Percentiles rank a stretch among this genome's conserved stretches.
Conservation (phyloP, 2,797 vertebrate species). For the Syndactyla subalaris region DNA sequence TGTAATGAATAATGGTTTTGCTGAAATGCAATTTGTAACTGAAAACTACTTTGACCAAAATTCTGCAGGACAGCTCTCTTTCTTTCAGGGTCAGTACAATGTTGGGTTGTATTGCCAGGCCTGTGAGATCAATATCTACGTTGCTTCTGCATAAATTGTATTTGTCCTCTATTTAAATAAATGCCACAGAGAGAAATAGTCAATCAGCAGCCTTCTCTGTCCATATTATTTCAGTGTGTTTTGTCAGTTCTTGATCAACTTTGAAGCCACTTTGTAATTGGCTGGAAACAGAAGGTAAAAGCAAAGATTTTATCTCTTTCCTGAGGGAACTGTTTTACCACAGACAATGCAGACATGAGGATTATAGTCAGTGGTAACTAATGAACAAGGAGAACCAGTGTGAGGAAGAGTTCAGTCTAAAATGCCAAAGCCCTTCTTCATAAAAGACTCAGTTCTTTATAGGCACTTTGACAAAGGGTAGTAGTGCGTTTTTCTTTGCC, state of each 20-base stretch:
- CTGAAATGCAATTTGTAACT: neutral
- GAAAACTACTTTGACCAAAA: neutral
- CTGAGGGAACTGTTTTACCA: neutral
- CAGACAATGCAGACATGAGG: neutral
- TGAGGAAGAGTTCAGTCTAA: neutral
- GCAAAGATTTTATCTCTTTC: slow-evolving; percentile 2
- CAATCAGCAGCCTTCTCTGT: neutral
- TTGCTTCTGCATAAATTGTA: neutral
- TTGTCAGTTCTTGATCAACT: slow-evolving; percentile 5
- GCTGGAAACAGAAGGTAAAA: neutral
- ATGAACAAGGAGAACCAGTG: neutral
- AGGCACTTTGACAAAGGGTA: neutral
- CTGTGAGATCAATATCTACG: neutral
- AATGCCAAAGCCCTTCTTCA: neutral
- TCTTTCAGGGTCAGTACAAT: neutral
- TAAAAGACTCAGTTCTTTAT: neutral
- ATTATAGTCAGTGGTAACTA: neutral
- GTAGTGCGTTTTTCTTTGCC: neutral
- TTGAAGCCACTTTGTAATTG: neutral
- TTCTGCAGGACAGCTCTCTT: neutral
- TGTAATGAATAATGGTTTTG: neutral
- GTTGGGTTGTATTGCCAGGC: neutral
- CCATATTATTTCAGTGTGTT: neutral
- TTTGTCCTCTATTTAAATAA: neutral
- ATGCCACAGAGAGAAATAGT: neutral